Evolutionary conservation across 2,113 vertebrate species (phyloP).

Genomic region (Grantiella picta): DNA sequence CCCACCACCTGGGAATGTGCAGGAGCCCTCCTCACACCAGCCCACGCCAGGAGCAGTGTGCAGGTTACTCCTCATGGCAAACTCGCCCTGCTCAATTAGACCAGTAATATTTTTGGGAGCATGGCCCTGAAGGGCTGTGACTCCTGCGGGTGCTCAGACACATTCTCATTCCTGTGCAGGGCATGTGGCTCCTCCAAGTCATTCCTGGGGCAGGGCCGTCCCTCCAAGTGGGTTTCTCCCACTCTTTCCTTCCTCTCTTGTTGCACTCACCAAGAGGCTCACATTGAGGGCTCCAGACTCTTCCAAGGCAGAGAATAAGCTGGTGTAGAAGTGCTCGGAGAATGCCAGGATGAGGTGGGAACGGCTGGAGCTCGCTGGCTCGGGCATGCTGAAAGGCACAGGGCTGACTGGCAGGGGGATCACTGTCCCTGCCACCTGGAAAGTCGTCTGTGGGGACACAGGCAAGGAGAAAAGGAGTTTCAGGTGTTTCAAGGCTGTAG

Average conservation of each 20-base stretch:
- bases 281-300: conserved; percentile 29
- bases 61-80: background rate
- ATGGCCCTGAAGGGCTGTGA: accelerated
- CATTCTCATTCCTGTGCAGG: accelerated
- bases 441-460: background rate
- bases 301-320: conserved; percentile 32
- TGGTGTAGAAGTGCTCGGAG: conserved; percentile 29
- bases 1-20: accelerated
- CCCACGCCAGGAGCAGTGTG: background rate
- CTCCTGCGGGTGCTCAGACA: accelerated
- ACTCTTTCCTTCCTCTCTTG: background rate
- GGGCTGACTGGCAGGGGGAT: conserved; percentile 38
- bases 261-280: conserved; percentile 20
- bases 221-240: background rate
- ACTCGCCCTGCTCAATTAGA: accelerated
- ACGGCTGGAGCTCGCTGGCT: background rate
- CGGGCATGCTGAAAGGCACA: background rate
- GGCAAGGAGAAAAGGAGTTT: background rate
- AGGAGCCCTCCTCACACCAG: background rate
- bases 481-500: accelerated
- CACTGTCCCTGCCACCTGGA: background rate
- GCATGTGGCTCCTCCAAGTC: accelerated
- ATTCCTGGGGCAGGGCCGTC: background rate
- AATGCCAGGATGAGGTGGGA: conserved; percentile 41
- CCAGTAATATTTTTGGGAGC: background rate